Percentiles rank a stretch among this genome's conserved stretches.
Conservation (phyloP, 2,797 vertebrate genomes). For the Ceryle rudis region DNA sequence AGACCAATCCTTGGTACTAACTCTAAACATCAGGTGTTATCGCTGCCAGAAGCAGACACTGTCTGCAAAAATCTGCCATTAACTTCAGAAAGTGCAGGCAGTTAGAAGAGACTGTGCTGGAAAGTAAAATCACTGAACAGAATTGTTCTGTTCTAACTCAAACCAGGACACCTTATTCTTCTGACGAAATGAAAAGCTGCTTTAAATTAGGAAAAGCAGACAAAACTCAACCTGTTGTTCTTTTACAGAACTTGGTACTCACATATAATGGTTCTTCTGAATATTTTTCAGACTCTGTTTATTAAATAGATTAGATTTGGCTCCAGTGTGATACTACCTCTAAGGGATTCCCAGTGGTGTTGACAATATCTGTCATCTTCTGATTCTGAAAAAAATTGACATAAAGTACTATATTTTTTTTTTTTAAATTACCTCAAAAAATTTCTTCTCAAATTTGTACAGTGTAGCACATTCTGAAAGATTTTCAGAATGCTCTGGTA, state of each 20-base stretch:
- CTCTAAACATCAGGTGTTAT: no score
- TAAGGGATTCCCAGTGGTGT: not conserved
- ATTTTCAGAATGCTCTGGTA: not conserved
- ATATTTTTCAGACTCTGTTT: not conserved
- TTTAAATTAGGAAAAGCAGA: no score
- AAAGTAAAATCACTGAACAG: not conserved
- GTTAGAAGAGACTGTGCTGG: no score
- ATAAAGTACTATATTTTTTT: not conserved
- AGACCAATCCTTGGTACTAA: no score
- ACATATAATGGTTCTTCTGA: not conserved
- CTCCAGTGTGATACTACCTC: not conserved
- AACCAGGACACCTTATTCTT: not conserved
- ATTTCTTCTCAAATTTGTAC: not conserved
- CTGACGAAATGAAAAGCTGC: no score
- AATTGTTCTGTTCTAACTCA: not conserved
- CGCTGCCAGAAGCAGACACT: no score
- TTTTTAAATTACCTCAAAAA: fast-evolving
- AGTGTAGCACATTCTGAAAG: not conserved
- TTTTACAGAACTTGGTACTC: not conserved
- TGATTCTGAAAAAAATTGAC: not conserved
- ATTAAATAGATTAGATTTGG: not conserved
- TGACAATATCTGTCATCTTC: not conserved
- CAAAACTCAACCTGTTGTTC: not conserved
- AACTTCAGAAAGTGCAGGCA: no score
- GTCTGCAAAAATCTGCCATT: no score